Conservation (phyloP, 2,888 invertebrate species). For the Melinaea menophilus region DNA sequence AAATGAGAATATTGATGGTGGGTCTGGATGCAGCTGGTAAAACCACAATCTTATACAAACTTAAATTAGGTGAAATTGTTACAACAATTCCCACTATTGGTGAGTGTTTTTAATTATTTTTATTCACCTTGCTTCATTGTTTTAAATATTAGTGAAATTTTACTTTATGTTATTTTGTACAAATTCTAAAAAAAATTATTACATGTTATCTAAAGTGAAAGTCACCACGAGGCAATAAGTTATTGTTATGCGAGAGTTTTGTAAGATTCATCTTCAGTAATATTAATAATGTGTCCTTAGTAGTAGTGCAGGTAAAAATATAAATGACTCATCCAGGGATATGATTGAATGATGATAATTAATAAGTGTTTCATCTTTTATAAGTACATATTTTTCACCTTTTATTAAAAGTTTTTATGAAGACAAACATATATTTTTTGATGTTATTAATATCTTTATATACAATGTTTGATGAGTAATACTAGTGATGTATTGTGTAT, state of each 20-base stretch:
- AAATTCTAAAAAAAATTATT: not conserved
- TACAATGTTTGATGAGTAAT: not conserved
- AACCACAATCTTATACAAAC: constrained; percentile 99
- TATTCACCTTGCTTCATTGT: not conserved
- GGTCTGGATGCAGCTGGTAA: constrained; percentile 99
- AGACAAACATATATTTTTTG: not conserved
- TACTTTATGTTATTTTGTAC: not conserved
- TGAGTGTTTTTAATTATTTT: constrained; percentile 69
- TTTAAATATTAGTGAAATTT: not conserved
- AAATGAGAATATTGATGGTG: constrained; percentile 99
- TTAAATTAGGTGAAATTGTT: constrained; percentile 99
- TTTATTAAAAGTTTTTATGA: not conserved
- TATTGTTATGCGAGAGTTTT: not conserved
- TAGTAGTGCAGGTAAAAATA: no score
- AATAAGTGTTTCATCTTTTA: no score
- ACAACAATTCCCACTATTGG: constrained; percentile 99
- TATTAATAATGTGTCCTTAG: no score
- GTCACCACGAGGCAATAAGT: not conserved
- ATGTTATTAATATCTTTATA: constrained; percentile 8
- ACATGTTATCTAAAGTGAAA: constrained; percentile 3
- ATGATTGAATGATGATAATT: no score
- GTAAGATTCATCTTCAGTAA: no score
- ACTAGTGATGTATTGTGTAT: constrained; percentile 28
- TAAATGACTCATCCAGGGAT: no score
- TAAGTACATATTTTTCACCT: no score